Evolutionary conservation across 2,888 invertebrate genomes (phyloP).

Genomic region (Syrphus vitripennis): DNA sequence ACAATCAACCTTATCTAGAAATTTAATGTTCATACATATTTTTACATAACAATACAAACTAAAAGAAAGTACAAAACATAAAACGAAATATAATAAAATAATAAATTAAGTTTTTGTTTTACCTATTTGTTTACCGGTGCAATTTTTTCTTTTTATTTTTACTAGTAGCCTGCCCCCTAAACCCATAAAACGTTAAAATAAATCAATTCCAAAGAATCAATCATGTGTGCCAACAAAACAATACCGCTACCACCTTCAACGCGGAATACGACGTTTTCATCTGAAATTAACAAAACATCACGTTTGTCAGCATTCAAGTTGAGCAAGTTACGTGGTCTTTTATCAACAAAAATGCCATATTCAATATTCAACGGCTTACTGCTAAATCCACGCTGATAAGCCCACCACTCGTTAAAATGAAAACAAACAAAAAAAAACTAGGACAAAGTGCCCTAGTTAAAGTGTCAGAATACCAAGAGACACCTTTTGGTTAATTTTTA

Average conservation of each 20-base stretch:
- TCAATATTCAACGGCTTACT: slow-evolving; percentile 20
- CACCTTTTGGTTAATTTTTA: slow-evolving; percentile 38
- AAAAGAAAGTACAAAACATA: too few species aligned
- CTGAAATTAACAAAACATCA: slow-evolving; percentile 49
- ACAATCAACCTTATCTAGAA: too few species aligned
- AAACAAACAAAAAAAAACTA: slow-evolving; percentile 27
- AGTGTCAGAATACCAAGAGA: slow-evolving; percentile 4
- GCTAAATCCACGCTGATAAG: slow-evolving; percentile 34
- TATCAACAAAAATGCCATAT: background rate
- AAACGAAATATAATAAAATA: too few species aligned
- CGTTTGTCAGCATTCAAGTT: slow-evolving; percentile 27
- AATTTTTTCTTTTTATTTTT: background rate
- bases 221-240: background rate
- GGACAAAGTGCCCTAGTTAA: slow-evolving; percentile 43
- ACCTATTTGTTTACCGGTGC: too few species aligned
- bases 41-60: too few species aligned
- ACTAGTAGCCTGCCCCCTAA: background rate
- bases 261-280: too few species aligned
- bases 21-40: too few species aligned
- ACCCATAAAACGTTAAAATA: slow-evolving; percentile 32
- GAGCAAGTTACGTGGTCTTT: slow-evolving; percentile 50
- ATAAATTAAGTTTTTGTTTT: too few species aligned
- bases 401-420: slow-evolving; percentile 21
- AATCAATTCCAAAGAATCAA: slow-evolving; percentile 26
- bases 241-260: too few species aligned